These are phyloP conservation scores for Corythoichthys haematopterus DNA, from an alignment of 2,113 vertebrate genomes.

Conservation along the genomic window DNA sequence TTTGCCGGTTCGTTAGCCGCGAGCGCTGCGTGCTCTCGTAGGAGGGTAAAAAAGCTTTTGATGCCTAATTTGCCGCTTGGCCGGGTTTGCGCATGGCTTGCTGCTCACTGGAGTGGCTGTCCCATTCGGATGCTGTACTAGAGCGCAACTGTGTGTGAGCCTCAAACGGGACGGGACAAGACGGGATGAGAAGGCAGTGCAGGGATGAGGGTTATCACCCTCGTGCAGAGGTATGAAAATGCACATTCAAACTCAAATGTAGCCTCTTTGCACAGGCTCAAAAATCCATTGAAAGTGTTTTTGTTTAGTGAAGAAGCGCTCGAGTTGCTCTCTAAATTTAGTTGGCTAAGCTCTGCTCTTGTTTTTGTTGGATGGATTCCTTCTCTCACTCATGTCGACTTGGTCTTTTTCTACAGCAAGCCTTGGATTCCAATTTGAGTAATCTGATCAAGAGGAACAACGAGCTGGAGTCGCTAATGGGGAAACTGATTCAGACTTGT, in stretches of 20 bases:
- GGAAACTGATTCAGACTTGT: conserved; percentile 92
- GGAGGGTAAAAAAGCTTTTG: conserved; percentile 55
- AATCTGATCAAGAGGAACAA: conserved; percentile 93
- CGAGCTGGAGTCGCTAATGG: conserved; percentile 90
- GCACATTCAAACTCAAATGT: neutral
- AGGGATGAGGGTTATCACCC: conserved; percentile 57
- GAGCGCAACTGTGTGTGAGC: conserved; percentile 31
- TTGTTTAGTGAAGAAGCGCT: neutral
- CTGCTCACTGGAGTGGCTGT: conserved; percentile 52
- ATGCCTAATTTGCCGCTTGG: conserved; percentile 67
- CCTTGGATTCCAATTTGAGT: conserved; percentile 87
- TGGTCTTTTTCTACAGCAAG: conserved; percentile 76
- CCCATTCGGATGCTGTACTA: conserved; percentile 47
- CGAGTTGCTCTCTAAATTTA: conserved; percentile 5
- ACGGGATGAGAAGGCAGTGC: conserved; percentile 67
- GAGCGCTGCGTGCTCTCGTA: conserved; percentile 44
- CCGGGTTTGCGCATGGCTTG: conserved; percentile 55
- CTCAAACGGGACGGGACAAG: conserved; percentile 39
- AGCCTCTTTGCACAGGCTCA: neutral
- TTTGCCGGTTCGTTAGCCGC: conserved; percentile 58
- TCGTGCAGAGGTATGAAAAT: conserved; percentile 52
- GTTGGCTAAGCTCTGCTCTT: neutral
- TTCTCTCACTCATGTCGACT: neutral
- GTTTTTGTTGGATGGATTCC: neutral
- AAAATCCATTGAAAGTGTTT: neutral